phyloP scores from a whole-genome alignment of 2,888 invertebrate species.

The Formica aserva region DNA sequence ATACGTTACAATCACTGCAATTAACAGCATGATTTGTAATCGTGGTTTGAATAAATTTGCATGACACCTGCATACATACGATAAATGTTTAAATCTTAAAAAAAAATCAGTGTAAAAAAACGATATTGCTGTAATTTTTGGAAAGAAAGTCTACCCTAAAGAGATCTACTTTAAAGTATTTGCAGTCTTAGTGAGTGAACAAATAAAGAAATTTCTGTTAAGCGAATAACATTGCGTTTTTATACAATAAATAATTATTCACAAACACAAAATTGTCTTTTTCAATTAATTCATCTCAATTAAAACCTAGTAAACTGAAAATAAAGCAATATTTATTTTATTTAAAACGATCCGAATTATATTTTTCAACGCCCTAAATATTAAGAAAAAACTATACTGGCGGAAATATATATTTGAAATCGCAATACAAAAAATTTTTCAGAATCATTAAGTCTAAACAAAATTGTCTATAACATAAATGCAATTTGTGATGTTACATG shows the following conservation, averaged over 20 bases:
- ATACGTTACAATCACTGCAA: not conserved
- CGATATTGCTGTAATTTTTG: not conserved
- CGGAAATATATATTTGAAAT: not conserved
- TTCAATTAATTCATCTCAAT: not conserved
- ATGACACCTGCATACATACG: not conserved
- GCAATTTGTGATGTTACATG: not conserved
- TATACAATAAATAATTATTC: not conserved
- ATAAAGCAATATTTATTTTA: not conserved
- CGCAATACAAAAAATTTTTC: not conserved
- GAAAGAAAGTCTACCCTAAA: not conserved
- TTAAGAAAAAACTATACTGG: not conserved
- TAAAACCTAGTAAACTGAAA: not conserved
- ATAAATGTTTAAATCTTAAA: constrained; percentile 7
- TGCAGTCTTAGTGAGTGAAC: not conserved
- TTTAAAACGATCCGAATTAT: not conserved
- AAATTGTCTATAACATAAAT: not conserved
- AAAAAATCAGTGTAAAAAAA: not conserved
- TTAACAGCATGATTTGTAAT: not conserved
- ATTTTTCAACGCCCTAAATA: not conserved
- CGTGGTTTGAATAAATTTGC: not conserved
- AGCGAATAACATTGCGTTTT: not conserved
- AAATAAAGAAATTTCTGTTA: not conserved
- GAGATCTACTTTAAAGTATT: not conserved
- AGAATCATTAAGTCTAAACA: not conserved
- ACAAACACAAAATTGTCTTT: not conserved